Conservation (phyloP, 2,797 vertebrate species). For the Pseudochirops corinnae region DNA sequence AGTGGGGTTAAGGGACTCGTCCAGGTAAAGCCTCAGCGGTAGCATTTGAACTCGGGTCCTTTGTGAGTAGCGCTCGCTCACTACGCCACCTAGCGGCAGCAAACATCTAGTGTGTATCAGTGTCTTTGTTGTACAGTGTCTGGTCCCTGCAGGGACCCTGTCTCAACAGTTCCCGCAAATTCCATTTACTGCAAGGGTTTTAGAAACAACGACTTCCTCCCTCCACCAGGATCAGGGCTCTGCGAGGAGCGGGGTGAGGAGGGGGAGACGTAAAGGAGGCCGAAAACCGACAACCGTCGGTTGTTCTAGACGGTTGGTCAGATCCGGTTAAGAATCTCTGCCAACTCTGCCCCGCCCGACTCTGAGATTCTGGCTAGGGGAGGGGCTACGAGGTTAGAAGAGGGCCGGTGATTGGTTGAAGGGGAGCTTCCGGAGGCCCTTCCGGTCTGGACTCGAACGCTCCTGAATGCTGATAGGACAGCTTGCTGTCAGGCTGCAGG, state of each 20-base stretch:
- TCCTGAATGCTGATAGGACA: constrained; percentile 56
- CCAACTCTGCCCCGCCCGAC: accelerated
- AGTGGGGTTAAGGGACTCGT: neutral
- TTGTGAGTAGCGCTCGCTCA: neutral
- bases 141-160: neutral
- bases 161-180: neutral
- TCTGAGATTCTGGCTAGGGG: accelerated
- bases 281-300: neutral
- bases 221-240: neutral
- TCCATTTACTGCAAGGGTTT: neutral
- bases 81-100: neutral
- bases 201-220: neutral
- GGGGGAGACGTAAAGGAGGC: neutral
- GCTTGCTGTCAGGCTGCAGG: neutral
- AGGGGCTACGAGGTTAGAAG: neutral
- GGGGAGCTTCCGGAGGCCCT: constrained; percentile 61
- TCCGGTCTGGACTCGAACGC: constrained; percentile 25
- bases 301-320: neutral
- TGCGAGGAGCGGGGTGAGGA: neutral
- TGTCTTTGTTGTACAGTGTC: neutral
- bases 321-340: neutral
- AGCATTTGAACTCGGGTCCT: neutral
- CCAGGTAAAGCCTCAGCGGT: neutral
- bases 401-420: constrained; percentile 42
- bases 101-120: no score